Percentiles rank a stretch among this genome's conserved stretches.
Evolutionary conservation across 2,888 invertebrate species (phyloP).

Genomic region (Lapara coniferarum): DNA sequence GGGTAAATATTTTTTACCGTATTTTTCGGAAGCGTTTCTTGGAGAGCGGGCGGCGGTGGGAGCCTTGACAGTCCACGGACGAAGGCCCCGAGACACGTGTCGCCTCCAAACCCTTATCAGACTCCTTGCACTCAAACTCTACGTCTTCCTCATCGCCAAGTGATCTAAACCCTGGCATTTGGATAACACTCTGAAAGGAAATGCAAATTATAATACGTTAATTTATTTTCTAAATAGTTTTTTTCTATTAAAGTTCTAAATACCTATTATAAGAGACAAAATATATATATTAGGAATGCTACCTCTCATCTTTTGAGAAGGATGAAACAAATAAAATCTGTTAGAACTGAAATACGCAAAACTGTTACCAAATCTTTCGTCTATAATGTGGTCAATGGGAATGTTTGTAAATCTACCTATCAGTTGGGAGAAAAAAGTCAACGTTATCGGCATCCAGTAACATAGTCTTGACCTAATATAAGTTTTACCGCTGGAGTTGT

Average conservation of each 20-base stretch:
- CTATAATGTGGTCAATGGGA: slow-evolving; percentile 43
- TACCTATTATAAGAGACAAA: too few relatives aligned
- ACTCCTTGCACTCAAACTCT: slow-evolving; percentile 93
- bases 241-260: too few relatives aligned
- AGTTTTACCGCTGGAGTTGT: slow-evolving; percentile 69
- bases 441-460: slow-evolving; percentile 67
- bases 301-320: too few relatives aligned
- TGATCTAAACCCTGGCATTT: slow-evolving; percentile 95
- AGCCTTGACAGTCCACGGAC: slow-evolving; percentile 91
- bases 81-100: slow-evolving; percentile 92
- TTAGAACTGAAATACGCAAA: not conserved
- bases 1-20: slow-evolving; percentile 79
- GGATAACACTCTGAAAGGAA: slow-evolving; percentile 91
- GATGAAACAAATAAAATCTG: not conserved
- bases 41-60: slow-evolving; percentile 90
- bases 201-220: slow-evolving; percentile 1
- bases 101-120: slow-evolving; percentile 94
- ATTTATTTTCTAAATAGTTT: too few relatives aligned
- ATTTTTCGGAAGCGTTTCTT: slow-evolving; percentile 94
- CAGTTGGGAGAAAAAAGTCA: slow-evolving; percentile 59
- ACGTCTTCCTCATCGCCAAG: slow-evolving; percentile 94
- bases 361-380: slow-evolving; percentile 44
- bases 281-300: too few relatives aligned
- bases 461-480: slow-evolving; percentile 75
- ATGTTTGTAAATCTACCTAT: slow-evolving; percentile 50